Percentiles rank a stretch among this genome's conserved stretches.
Conservation (phyloP, 2,888 invertebrate genomes). For the Leucophenga maculata region DNA sequence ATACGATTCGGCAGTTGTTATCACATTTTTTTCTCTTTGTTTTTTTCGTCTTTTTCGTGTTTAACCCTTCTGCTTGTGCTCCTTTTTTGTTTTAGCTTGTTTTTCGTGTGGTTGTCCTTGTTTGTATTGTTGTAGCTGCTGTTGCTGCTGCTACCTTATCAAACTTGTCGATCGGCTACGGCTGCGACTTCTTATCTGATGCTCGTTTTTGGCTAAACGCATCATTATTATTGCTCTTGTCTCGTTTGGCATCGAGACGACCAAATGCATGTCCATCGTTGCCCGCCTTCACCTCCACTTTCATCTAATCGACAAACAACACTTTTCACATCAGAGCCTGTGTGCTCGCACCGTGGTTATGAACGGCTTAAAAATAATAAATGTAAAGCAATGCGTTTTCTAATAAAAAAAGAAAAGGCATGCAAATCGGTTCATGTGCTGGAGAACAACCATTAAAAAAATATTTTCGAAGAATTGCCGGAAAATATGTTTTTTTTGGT, state of each 20-base stretch:
- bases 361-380: too few species aligned
- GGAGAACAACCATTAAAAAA: too few species aligned
- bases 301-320: conserved; percentile 18
- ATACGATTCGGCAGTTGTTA: conserved; percentile 8
- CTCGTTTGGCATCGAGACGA: conserved; percentile 33
- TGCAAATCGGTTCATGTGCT: too few species aligned
- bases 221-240: conserved; percentile 64
- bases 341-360: too few species aligned
- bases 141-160: conserved; percentile 51
- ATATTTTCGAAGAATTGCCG: too few species aligned
- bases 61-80: background rate
- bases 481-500: too few species aligned
- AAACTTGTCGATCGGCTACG: conserved; percentile 63
- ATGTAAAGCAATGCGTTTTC: too few species aligned
- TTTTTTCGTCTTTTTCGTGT: background rate
- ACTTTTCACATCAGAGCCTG: too few species aligned
- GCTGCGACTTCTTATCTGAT: conserved; percentile 60
- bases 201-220: conserved; percentile 68
- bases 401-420: too few species aligned
- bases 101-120: conserved; percentile 6
- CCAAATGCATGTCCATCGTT: conserved; percentile 1
- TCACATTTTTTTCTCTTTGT: background rate
- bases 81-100: background rate
- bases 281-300: background rate
- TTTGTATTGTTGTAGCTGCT: conserved; percentile 4